Percentiles rank a stretch among this genome's conserved stretches.
These are phyloP conservation scores for Danaus plexippus DNA, from an alignment of 1,140 invertebrate genomes.

Conservation along the genomic window DNA sequence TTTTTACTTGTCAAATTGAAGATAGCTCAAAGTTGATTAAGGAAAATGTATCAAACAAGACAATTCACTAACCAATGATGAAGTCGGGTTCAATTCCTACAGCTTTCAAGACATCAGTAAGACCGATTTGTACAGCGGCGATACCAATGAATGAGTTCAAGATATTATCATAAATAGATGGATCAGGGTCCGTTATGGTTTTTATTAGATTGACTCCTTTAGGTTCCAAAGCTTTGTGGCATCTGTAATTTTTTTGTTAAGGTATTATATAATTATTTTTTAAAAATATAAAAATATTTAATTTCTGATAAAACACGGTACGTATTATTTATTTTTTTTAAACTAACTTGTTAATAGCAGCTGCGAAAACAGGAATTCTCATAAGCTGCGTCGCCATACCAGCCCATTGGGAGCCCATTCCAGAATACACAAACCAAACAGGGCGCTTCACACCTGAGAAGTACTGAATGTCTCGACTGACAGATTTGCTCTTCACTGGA, in stretches of 20 bases:
- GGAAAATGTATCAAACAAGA: too few species aligned
- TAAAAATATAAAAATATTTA: background rate
- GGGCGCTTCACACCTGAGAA: slow-evolving; percentile 76
- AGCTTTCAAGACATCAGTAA: slow-evolving; percentile 82
- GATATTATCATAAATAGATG: slow-evolving; percentile 84
- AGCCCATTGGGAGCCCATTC: slow-evolving; percentile 92
- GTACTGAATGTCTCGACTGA: slow-evolving; percentile 71
- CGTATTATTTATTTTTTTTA: too few species aligned
- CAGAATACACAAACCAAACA: slow-evolving; percentile 91
- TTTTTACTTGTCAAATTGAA: too few species aligned
- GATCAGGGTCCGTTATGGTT: slow-evolving; percentile 83
- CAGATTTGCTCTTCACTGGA: slow-evolving; percentile 44
- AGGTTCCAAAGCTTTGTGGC: slow-evolving; percentile 79
- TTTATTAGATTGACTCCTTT: slow-evolving; percentile 85
- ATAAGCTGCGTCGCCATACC: slow-evolving; percentile 82
- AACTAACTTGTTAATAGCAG: slow-evolving; percentile 77
- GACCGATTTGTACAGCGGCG: slow-evolving; percentile 88
- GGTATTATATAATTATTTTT: slow-evolving; percentile 3
- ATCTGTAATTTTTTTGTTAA: slow-evolving; percentile 50
- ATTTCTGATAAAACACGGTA: background rate
- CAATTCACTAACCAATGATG: slow-evolving; percentile 77
- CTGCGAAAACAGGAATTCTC: slow-evolving; percentile 79
- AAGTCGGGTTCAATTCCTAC: slow-evolving; percentile 85
- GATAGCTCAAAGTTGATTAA: too few species aligned
- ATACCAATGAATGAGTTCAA: slow-evolving; percentile 93